Evolutionary conservation across 2,113 vertebrate genomes (phyloP).

Genomic region (Aramus guarauna): DNA sequence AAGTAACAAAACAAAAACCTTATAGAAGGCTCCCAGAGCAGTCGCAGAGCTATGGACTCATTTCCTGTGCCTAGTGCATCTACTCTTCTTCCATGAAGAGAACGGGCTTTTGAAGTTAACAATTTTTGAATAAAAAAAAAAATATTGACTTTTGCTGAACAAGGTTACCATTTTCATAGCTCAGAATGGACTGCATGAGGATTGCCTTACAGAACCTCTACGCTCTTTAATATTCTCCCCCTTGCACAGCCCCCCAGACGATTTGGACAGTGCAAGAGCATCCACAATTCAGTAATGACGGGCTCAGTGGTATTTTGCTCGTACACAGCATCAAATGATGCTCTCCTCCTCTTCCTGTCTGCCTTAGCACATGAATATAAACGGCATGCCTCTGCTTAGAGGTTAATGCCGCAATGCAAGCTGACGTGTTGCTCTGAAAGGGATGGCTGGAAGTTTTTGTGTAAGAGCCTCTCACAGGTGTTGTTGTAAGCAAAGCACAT

Average conservation of each 20-base stretch:
- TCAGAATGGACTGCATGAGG: not conserved
- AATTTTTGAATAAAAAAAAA: not conserved
- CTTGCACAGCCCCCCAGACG: no score
- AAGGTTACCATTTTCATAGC: not conserved
- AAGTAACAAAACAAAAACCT: conserved; percentile 36
- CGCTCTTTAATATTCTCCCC: not conserved
- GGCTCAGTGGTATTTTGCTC: not conserved
- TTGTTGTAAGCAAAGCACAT: not conserved
- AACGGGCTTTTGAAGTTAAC: not conserved
- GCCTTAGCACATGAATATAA: not conserved
- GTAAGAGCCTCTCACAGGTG: accelerated
- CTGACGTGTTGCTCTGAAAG: not conserved
- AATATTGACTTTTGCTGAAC: not conserved
- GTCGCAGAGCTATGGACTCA: not conserved
- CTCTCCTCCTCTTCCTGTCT: not conserved
- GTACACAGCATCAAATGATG: not conserved
- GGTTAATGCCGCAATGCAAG: not conserved
- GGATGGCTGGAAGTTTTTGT: not conserved
- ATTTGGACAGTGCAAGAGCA: accelerated
- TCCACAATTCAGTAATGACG: not conserved
- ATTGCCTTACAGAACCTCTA: not conserved
- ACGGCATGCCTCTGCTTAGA: not conserved
- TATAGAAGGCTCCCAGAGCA: not conserved
- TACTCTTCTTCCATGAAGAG: not conserved
- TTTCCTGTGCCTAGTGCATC: not conserved